Conservation (phyloP, 2,113 vertebrate genomes). For the Reinhardtius hippoglossoides region DNA sequence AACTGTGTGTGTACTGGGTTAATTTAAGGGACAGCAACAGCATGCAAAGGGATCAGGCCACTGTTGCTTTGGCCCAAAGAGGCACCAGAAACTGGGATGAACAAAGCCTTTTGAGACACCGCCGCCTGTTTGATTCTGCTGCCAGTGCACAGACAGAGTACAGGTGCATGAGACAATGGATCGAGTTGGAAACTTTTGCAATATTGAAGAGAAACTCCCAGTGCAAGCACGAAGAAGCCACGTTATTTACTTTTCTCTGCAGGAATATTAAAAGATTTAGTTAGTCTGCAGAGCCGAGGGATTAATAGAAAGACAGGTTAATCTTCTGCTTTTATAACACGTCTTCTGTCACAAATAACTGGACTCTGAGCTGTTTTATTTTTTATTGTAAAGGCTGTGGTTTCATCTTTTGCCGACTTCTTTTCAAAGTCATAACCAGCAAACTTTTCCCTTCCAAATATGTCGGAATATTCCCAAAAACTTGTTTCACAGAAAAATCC, state of each 20-base stretch:
- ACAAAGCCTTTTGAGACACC: background rate
- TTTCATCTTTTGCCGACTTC: background rate
- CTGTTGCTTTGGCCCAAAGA: background rate
- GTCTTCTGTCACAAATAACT: background rate
- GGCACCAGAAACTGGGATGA: too few species aligned
- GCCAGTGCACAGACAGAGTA: too few species aligned
- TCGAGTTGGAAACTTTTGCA: background rate
- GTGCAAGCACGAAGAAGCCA: conserved; percentile 3
- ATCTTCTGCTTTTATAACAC: background rate
- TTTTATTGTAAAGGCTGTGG: background rate
- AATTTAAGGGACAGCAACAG: background rate
- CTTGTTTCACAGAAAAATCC: background rate
- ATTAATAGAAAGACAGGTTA: background rate
- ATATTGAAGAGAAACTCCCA: background rate
- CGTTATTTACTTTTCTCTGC: conserved; percentile 19
- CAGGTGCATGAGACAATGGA: background rate
- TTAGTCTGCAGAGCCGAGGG: background rate
- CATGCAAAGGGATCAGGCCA: background rate
- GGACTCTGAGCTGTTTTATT: background rate
- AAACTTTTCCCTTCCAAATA: background rate
- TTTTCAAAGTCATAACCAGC: background rate
- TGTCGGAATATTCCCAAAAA: background rate
- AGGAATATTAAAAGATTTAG: conserved; percentile 20
- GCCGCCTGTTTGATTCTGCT: background rate
- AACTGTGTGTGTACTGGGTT: background rate